phyloP scores from a whole-genome alignment of 2,888 invertebrate species.

The Tenodera sinensis region DNA sequence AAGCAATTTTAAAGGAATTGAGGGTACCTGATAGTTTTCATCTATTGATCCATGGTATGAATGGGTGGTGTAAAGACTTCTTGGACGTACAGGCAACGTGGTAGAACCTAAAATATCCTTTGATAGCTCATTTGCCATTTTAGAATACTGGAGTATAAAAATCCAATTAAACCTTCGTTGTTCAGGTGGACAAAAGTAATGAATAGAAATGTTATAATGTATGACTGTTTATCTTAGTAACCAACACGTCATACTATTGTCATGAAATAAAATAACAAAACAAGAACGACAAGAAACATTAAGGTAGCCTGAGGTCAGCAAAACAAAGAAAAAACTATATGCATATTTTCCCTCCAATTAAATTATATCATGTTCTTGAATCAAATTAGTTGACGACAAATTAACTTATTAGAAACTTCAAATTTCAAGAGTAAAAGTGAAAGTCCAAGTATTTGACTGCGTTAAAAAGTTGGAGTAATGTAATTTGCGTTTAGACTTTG shows the following conservation, averaged over 20 bases:
- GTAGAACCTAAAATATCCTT: background rate
- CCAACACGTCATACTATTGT: background rate
- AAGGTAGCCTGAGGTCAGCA: background rate
- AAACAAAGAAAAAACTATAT: background rate
- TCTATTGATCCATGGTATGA: conserved; percentile 50
- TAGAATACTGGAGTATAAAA: background rate
- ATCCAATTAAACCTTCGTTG: background rate
- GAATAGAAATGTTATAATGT: background rate
- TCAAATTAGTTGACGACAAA: background rate
- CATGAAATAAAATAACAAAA: background rate
- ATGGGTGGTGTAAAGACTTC: conserved; percentile 66
- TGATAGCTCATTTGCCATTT: background rate
- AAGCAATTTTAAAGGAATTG: background rate
- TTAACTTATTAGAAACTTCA: too few species aligned
- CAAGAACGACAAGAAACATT: background rate
- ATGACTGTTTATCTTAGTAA: background rate
- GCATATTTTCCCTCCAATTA: background rate
- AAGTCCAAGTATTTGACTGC: too few species aligned
- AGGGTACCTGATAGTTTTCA: conserved; percentile 29
- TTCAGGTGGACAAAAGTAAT: background rate
- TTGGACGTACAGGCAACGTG: conserved; percentile 51
- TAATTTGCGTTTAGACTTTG: too few species aligned
- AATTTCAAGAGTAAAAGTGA: too few species aligned
- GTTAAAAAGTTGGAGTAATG: too few species aligned
- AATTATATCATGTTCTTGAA: background rate